Base-by-base conservation (phyloP, 2,113 vertebrate species). In the Menidia beryllina region DNA sequence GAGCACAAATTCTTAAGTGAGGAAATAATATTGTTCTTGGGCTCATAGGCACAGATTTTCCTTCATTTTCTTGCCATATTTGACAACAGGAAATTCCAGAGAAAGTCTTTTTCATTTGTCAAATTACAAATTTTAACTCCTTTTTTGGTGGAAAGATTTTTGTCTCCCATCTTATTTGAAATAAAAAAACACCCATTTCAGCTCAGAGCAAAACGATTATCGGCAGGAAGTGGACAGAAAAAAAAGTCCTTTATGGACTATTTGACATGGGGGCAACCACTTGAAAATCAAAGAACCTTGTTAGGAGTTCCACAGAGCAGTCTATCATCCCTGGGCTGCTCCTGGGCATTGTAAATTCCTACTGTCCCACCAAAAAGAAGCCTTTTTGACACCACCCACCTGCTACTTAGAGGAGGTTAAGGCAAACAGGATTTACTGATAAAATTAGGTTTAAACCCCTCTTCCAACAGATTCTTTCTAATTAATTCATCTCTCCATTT, bases 371-470 rank as follows among this genome's bases (percentile, higher is more conserved):
- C 51, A 30, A 30, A n/a, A 25, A 38, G 45, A 26, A 64, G 23
- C 1, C 0, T 24, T 49, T 20, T 2, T 19, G 41, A 45, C 41
- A 45, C 15, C 41, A n/a, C 17, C 59, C 69, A 82, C 63, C 78
- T 77, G 71, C 63, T 77, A 52, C 69, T 70, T 19, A 0, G 23
- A 38, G 43, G 55, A 56, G 45, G 23, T 72, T 77, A 72, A 82
- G 81, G 77, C 30, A 81, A 84, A 79, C 59, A 54, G n/a, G 59
- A 58, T 57, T 87, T 65, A 69, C 69, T 71, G 69, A 79, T 60
- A 82, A 75, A 62, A 43, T 63, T 65, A 55, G 69, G 45, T 53
- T 64, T 41, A 63, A 66, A 72, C 53, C 66, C 58, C 64, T 65
- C 57, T 73, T 69, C 80, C 67, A 39, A 9, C 68, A 21, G 26